Conservation (phyloP, 1,140 invertebrate species). For the Trichonephila clavata region DNA sequence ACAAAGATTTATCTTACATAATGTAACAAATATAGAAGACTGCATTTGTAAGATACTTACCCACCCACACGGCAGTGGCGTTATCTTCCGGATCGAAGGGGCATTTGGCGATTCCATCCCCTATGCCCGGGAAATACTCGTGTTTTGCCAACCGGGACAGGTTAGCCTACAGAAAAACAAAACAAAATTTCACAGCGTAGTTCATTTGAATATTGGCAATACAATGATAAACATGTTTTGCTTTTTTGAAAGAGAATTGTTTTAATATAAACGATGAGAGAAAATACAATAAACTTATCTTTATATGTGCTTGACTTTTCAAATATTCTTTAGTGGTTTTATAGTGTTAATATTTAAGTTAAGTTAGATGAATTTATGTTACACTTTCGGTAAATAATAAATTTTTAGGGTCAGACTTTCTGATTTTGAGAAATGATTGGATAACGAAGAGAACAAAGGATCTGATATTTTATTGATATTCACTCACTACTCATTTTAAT, state of each 20-base stretch:
- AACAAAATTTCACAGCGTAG: too few species aligned
- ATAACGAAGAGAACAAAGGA: not conserved
- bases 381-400: not conserved
- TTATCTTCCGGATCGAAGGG: slow-evolving; percentile 96
- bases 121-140: slow-evolving; percentile 91
- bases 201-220: too few species aligned
- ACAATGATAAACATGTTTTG: too few species aligned
- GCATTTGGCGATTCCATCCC: slow-evolving; percentile 94
- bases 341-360: not conserved
- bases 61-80: slow-evolving; percentile 94
- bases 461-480: not conserved
- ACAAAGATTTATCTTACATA: not conserved
- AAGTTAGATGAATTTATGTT: not conserved
- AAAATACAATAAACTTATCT: too few species aligned
- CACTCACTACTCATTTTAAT: too few species aligned
- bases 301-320: too few species aligned
- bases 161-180: slow-evolving; percentile 78
- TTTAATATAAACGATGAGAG: too few species aligned
- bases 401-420: not conserved
- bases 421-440: not conserved
- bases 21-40: not conserved
- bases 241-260: too few species aligned
- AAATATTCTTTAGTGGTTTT: too few species aligned
- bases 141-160: slow-evolving; percentile 86
- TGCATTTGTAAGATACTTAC: slow-evolving; percentile 77